Conservation (phyloP, 1,140 invertebrate genomes). For the Antheraea pernyi region DNA sequence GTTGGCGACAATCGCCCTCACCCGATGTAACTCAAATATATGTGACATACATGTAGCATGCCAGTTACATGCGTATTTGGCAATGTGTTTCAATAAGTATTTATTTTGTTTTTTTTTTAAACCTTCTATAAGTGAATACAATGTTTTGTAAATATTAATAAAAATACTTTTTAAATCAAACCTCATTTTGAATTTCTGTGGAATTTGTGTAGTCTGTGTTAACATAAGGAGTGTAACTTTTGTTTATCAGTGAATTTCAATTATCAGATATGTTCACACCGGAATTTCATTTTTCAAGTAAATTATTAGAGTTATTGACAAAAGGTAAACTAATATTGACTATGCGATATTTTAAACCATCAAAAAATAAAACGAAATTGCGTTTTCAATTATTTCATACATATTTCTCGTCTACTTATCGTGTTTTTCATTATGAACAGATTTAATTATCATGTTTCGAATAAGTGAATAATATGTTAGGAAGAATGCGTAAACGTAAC, state of each 20-base stretch:
- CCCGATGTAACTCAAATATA: slow-evolving; percentile 48
- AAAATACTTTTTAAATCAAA: neutral
- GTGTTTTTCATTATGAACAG: too few relatives aligned
- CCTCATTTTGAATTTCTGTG: too few relatives aligned
- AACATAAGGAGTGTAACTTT: neutral
- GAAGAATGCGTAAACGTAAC: too few relatives aligned
- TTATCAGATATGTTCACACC: slow-evolving; percentile 46
- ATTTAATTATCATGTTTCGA: too few relatives aligned
- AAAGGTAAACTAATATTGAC: slow-evolving; percentile 41
- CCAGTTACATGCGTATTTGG: neutral
- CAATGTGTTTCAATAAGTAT: neutral
- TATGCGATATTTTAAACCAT: neutral
- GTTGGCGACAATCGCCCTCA: slow-evolving; percentile 59
- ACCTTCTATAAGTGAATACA: neutral
- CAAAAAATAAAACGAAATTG: too few relatives aligned
- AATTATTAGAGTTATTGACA: slow-evolving; percentile 64
- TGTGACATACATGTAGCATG: slow-evolving; percentile 6
- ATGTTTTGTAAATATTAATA: neutral
- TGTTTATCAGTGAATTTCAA: neutral
- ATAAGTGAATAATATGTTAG: too few relatives aligned
- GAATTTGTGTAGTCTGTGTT: too few relatives aligned
- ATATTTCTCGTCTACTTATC: too few relatives aligned
- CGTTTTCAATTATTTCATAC: too few relatives aligned
- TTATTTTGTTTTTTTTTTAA: neutral
- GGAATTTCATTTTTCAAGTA: slow-evolving; percentile 74